These are phyloP conservation scores for Thamnophis sirtalis DNA, from an alignment of 2,113 vertebrate genomes.

Conservation along the genomic window DNA sequence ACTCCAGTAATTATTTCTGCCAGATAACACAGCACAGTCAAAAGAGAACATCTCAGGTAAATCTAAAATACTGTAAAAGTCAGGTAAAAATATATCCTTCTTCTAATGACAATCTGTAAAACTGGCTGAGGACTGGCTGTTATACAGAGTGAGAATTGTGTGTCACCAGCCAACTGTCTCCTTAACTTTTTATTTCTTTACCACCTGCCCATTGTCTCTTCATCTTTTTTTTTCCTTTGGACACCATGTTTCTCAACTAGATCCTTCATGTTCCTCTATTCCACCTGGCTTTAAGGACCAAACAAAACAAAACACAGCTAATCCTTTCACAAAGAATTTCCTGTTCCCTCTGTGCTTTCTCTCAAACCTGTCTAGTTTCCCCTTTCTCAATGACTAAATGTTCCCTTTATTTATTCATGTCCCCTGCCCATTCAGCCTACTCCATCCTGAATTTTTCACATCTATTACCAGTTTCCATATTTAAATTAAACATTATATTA, in stretches of 20 bases:
- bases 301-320: background rate
- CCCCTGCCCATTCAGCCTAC: background rate
- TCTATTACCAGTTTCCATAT: background rate
- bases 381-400: background rate
- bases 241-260: background rate
- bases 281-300: background rate
- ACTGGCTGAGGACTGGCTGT: background rate
- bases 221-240: background rate
- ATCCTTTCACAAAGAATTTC: background rate
- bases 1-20: conserved; percentile 6
- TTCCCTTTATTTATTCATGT: background rate
- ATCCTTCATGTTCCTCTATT: background rate
- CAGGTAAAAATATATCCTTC: background rate
- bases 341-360: background rate
- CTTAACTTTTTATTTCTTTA: background rate
- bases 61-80: background rate
- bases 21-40: background rate
- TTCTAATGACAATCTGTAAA: background rate
- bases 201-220: too few relatives aligned
- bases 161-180: background rate
- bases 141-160: background rate
- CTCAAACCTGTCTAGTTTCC: background rate
- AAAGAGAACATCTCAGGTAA: background rate
- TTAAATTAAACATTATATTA: background rate
- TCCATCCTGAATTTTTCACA: background rate